Conservation (phyloP, 2,888 invertebrate genomes). For the Asteroscopus sphinx region DNA sequence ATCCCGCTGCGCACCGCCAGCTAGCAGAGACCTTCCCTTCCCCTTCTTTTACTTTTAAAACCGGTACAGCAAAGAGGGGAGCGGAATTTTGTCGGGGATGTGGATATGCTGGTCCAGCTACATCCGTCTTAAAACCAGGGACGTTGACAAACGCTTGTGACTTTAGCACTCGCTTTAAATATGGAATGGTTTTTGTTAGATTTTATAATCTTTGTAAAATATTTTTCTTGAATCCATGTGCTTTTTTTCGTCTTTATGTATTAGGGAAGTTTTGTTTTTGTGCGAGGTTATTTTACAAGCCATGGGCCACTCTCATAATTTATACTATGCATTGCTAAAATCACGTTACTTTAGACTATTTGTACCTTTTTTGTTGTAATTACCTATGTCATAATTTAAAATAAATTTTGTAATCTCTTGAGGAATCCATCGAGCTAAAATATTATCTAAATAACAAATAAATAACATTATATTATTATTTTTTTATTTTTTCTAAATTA, state of each 20-base stretch:
- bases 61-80: constrained; percentile 16
- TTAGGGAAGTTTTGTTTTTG: too few species aligned
- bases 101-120: constrained; percentile 59
- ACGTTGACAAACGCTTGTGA: constrained; percentile 71
- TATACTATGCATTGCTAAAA: too few species aligned
- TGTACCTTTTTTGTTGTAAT: too few species aligned
- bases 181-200: constrained; percentile 23
- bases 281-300: too few species aligned
- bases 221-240: too few species aligned
- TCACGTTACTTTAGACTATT: too few species aligned
- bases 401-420: too few species aligned
- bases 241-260: too few species aligned
- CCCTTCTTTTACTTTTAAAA: constrained; percentile 28
- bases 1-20: constrained; percentile 67
- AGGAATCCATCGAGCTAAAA: too few species aligned
- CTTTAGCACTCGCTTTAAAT: constrained; percentile 45
- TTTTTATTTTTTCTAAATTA: constrained; percentile 4
- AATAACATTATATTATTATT: neutral
- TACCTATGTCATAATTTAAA: too few species aligned
- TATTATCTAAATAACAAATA: too few species aligned
- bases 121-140: constrained; percentile 75
- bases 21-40: constrained; percentile 57
- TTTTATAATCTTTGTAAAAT: constrained; percentile 7
- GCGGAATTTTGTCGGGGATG: constrained; percentile 50
- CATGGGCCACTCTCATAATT: too few species aligned